Percentiles rank a stretch among this genome's conserved stretches.
Evolutionary conservation across 1,140 invertebrate genomes (phyloP).

Genomic region (Aphis gossypii): DNA sequence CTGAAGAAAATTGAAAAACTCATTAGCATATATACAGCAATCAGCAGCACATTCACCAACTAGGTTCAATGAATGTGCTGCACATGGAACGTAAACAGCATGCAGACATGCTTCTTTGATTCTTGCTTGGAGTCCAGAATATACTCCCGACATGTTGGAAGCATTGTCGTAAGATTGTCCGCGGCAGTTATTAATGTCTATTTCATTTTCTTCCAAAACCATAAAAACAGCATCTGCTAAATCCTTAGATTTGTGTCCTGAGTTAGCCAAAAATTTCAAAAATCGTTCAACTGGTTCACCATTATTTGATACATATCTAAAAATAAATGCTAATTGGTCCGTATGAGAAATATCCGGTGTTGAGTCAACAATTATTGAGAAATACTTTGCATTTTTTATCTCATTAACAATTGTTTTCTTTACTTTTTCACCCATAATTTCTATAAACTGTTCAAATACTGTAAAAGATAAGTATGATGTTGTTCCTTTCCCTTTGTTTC

Average conservation of each 20-base stretch:
- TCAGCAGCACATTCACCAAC: conserved; percentile 33
- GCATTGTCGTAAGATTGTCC: conserved; percentile 62
- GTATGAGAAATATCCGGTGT: conserved; percentile 22
- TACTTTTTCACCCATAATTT: conserved; percentile 60
- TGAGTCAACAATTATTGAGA: conserved; percentile 61
- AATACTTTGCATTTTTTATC: conserved; percentile 64
- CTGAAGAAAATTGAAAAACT: conserved; percentile 39
- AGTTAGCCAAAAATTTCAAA: conserved; percentile 1
- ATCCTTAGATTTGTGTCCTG: conserved; percentile 46
- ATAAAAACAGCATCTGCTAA: conserved; percentile 36
- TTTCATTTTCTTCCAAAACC: conserved; percentile 40
- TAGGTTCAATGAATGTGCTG: conserved; percentile 32
- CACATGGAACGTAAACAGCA: conserved; percentile 44
- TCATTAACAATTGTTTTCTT: conserved; percentile 61
- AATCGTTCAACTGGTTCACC: conserved; percentile 41
- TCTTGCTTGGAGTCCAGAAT: conserved; percentile 28
- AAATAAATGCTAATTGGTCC: conserved; percentile 50
- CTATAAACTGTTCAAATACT: conserved; percentile 63
- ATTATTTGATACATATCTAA: conserved; percentile 43
- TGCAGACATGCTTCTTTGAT: conserved; percentile 16
- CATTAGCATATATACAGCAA: conserved; percentile 15
- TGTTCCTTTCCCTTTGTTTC: conserved; percentile 62
- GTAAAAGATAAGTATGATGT: conserved; percentile 63
- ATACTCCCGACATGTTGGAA: conserved; percentile 49
- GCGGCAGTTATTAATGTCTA: conserved; percentile 58